These are phyloP conservation scores for Cataglyphis cursor DNA, from an alignment of 2,888 invertebrate genomes.

Conservation along the genomic window DNA sequence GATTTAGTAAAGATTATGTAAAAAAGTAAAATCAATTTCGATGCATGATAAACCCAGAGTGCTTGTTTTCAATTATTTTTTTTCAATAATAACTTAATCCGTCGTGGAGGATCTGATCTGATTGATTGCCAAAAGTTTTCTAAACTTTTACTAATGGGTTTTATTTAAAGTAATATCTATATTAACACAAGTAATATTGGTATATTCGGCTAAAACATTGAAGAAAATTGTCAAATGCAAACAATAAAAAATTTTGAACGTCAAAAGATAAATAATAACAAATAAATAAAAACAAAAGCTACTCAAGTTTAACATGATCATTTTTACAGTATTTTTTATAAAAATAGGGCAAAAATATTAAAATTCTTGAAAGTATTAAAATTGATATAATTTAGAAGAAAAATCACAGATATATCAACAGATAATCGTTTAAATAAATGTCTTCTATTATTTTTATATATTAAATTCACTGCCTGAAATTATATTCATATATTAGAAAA, in stretches of 20 bases:
- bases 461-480: neutral
- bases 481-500: neutral
- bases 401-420: neutral
- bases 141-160: neutral
- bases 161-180: neutral
- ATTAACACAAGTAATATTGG: neutral
- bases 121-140: neutral
- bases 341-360: neutral
- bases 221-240: neutral
- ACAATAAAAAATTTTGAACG: neutral
- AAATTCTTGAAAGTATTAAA: neutral
- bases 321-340: conserved; percentile 1
- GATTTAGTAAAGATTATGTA: neutral
- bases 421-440: neutral
- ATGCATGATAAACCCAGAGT: conserved; percentile 12
- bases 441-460: neutral
- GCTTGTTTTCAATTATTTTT: neutral
- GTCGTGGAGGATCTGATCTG: neutral
- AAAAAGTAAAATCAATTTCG: conserved; percentile 19
- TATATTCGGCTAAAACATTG: neutral
- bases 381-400: conserved; percentile 1
- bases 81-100: conserved; percentile 31
- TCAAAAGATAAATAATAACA: neutral
- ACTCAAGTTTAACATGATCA: neutral
- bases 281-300: too few species aligned